Evolutionary conservation across 2,797 vertebrate species (phyloP), one percentile per base, ranked within the genome.

Genomic region (Gadopsis marmoratus): DNA sequence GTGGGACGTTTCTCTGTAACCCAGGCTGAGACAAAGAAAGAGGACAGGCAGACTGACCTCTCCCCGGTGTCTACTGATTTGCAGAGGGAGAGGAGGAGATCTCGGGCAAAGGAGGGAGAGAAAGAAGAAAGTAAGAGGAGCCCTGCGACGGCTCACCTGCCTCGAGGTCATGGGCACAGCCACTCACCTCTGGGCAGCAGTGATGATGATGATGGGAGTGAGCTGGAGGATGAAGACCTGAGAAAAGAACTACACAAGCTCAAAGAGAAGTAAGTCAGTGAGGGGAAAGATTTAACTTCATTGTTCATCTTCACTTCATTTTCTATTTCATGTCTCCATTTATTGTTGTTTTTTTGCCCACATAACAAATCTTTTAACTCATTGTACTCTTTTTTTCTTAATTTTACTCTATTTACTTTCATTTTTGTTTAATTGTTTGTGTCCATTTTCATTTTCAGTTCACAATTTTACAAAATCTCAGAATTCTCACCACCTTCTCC

Each of bases 181-280:
- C 96, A 96, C 68, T 97, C 97, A 6, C 96, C 97, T 5, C 91
- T 95, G 26, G 96, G 96, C 91, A 99, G 97, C 92, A 97, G 97
- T 8, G 97, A 97, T 59, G 91, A 92, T 37, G 95, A 97, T 19
- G 94, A 97, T 69, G 97, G 96, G 74, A 96, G 96, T 3, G 97
- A 97, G 83, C 88, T 97, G 69, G 97, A 98, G 85, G 97, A 98
- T 69, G 97, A 97, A 77, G 96, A 97, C 71, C 93, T 98, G 71
- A 96, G 94, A 88, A 94, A 81, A 78, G 97, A 97, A 71, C 94
- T 98, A 54, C 97, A 97, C 74, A 96, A 87, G 84, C 95, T 98
- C 65, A 93, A 96, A 91, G 96, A 98, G 87, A 98, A 98, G 97
- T 98, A 92, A 95, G 96, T 81, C 54, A 54, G 7, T 17, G 26